Evolutionary conservation across 1,140 invertebrate genomes (phyloP).

Genomic region (Cydia strobilella): DNA sequence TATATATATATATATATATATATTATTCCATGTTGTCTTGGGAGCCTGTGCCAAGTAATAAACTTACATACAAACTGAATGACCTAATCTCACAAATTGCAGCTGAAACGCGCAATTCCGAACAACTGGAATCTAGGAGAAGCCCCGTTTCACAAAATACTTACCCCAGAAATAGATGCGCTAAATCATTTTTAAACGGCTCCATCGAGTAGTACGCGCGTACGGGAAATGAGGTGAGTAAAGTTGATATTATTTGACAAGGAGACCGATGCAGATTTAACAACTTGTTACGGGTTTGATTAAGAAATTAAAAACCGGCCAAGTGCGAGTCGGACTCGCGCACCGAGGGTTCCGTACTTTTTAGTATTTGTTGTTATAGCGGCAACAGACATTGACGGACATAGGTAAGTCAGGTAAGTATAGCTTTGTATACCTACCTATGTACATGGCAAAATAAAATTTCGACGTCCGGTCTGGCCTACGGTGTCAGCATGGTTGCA

Average conservation of each 20-base stretch:
- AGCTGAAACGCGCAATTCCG: background rate
- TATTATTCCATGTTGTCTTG: background rate
- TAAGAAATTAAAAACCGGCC: no score
- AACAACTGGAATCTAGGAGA: constrained; percentile 6
- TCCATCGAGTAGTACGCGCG: background rate
- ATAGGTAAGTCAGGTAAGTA: no score
- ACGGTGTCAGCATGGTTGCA: no score
- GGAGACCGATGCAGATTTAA: no score
- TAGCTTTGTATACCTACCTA: no score
- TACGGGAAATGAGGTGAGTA: background rate
- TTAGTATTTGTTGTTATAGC: no score
- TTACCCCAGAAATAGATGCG: constrained; percentile 11
- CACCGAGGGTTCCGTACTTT: no score
- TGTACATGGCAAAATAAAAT: no score
- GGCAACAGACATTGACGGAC: no score
- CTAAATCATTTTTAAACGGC: constrained; percentile 24
- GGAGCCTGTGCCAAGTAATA: background rate
- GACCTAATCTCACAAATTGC: background rate
- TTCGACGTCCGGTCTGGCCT: no score
- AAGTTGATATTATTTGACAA: background rate
- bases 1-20: background rate
- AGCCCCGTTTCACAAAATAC: constrained; percentile 4
- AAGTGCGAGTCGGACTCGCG: no score
- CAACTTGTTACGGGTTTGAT: no score
- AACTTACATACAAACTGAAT: background rate